Evolutionary conservation across 2,888 invertebrate genomes (phyloP), one percentile per base, ranked within the genome.

Genomic region (Parnassius glacialis): DNA sequence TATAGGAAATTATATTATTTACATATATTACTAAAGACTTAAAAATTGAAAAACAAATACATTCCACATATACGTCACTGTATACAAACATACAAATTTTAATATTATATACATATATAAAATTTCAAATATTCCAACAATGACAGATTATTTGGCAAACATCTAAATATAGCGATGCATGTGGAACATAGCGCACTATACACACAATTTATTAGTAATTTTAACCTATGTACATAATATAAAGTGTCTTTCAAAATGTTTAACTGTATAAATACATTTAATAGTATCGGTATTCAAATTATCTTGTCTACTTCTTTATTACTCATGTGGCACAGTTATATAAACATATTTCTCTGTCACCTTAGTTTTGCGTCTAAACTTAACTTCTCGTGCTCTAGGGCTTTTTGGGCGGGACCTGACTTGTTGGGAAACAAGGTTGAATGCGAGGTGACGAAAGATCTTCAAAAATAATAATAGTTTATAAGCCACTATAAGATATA

Each of bases 61-160:
- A 48, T 47, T 56, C 2, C 3, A 12, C 34, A 10, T 55, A 52
- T 7, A 9, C 52, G 12, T n/a, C 43, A 43, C 16, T 11, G 16
- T 45, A 45, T 56, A 56, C 41, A 56, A 56, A 56, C 56, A 56
- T 45, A 56, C 56, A 56, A 56, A 47, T 43, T 47, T 45, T 25
- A 3, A 56, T 9, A 47, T 47, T 34, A 47, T 1, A 16, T 47
- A 13, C 10, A 10, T 56, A 47, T 47, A 47, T 13, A 53, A 53
- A 43, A 53, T 53, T 43, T 10, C 9, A 47, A 34, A 43, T 25
- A 56, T 2, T 16, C 16, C 16, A 43, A 43, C 16, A 53, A 45
- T 11, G 9, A 45, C 34, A 10, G 9, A 45, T 20, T 55, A 45
- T 55, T 55, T 55, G 45, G 45, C 45, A 44, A 45, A n/a, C 9